phyloP scores from a whole-genome alignment of 1,140 invertebrate genomes.

The Sycophila sp. region DNA sequence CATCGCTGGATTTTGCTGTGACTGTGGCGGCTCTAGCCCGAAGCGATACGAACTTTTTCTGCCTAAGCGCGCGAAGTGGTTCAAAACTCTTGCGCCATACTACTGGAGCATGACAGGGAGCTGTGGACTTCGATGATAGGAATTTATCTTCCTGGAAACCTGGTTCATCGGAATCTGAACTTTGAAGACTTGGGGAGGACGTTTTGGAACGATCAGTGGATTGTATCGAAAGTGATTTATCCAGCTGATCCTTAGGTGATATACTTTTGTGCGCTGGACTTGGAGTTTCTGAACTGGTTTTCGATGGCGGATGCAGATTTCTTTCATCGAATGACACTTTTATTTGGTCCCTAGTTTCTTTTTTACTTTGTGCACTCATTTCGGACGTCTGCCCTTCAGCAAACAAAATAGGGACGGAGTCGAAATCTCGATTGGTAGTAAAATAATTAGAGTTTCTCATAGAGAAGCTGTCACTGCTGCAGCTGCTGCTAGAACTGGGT shows the following conservation, averaged over 20 bases:
- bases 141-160: slow-evolving; percentile 38
- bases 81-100: slow-evolving; percentile 55
- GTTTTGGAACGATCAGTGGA: slow-evolving; percentile 41
- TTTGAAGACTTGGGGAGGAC: slow-evolving; percentile 33
- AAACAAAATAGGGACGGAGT: too few species aligned
- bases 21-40: slow-evolving; percentile 44
- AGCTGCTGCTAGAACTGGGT: slow-evolving; percentile 1
- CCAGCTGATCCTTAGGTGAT: not conserved
- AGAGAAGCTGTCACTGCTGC: not conserved
- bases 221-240: slow-evolving; percentile 28
- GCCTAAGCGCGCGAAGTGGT: slow-evolving; percentile 52
- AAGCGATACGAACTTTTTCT: slow-evolving; percentile 51
- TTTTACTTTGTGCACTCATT: not conserved
- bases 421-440: too few species aligned
- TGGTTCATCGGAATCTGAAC: slow-evolving; percentile 49
- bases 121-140: slow-evolving; percentile 46
- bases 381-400: too few species aligned
- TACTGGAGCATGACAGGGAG: slow-evolving; percentile 56
- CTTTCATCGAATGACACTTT: not conserved
- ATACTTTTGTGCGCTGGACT: not conserved
- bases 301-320: not conserved
- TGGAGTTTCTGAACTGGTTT: not conserved
- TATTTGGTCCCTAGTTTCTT: not conserved
- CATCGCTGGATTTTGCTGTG: slow-evolving; percentile 42
- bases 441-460: too few species aligned